Evolutionary conservation across 2,797 vertebrate species (phyloP), one percentile per base, ranked within the genome.

Genomic region (Diglossa cyanea): DNA sequence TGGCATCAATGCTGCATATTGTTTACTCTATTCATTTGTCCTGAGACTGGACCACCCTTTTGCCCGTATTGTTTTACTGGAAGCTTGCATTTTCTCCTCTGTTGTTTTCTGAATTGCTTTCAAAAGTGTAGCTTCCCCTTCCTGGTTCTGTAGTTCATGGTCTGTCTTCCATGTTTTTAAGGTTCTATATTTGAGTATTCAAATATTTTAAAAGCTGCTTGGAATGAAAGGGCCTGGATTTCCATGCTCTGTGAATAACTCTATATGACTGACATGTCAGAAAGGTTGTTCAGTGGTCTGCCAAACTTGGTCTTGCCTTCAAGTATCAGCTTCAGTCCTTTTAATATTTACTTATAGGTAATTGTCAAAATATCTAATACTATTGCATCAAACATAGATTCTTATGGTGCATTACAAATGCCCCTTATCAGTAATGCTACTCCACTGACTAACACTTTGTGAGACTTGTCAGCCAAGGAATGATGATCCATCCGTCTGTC

Each of bases 401-500:
- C 23, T 23, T 75, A 17, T 16, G 58, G 44, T 70, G 31, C 47
- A 17, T 66, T 70, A 57, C 30, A 82, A 92, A 90, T 61, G 13
- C 37, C 15, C 31, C 11, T 74, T 76, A 71, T 75, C 28, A 71
- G 16, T 88, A 81, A 19, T 25, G 37, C 26, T 66, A 24, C 20
- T 11, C 58, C 11, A 39, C 60, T 73, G 54, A 75, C 31, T 74
- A 74, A 63, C 45, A 24, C 37, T 85, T 93, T 7, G 55, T 65
- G 44, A 82, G 62, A 58, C 47, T 58, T 90, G 39, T 88, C 79
- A 68, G n/a, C 54, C 37, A 6, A 78, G 51, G 51, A 45, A 40
- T 30, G 24, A 57, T 50, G 1, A 25, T 77, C 24, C 0, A 5
- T 44, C 26, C 0, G 6, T 35, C 42, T 2, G 2, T 50, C 26